Conservation (phyloP, 1,140 invertebrate species). For the Ruditapes philippinarum region DNA sequence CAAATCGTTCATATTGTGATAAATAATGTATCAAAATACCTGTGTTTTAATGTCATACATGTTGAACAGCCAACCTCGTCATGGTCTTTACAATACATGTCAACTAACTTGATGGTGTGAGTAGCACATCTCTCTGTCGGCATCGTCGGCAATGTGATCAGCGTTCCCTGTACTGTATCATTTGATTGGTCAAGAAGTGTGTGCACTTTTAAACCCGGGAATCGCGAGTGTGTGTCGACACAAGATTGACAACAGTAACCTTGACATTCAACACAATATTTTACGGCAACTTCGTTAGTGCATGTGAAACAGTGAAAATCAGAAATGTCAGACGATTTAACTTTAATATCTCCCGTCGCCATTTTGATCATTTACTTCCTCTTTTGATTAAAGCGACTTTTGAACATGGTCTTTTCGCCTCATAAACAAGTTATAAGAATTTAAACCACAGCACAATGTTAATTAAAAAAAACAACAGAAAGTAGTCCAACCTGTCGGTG, state of each 20-base stretch:
- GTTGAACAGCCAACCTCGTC: too few relatives aligned
- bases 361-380: not conserved
- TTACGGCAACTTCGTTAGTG: not conserved
- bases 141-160: not conserved
- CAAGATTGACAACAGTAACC: constrained; percentile 13
- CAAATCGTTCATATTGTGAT: too few relatives aligned
- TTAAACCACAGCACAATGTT: too few relatives aligned
- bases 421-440: too few relatives aligned
- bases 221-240: not conserved
- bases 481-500: too few relatives aligned
- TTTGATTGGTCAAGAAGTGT: not conserved
- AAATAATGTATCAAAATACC: too few relatives aligned
- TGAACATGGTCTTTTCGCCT: too few relatives aligned
- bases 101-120: not conserved
- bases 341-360: not conserved
- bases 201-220: not conserved
- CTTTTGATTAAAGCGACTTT: too few relatives aligned
- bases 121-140: constrained; percentile 10
- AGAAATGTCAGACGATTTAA: not conserved
- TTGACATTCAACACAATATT: constrained; percentile 20
- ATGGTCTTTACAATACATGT: too few relatives aligned
- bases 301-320: not conserved
- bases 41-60: not conserved
- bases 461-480: too few relatives aligned
- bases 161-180: too few relatives aligned